These are phyloP conservation scores for Lutjanus argentimaculatus DNA, from an alignment of 2,797 vertebrate genomes.

Conservation along the genomic window DNA sequence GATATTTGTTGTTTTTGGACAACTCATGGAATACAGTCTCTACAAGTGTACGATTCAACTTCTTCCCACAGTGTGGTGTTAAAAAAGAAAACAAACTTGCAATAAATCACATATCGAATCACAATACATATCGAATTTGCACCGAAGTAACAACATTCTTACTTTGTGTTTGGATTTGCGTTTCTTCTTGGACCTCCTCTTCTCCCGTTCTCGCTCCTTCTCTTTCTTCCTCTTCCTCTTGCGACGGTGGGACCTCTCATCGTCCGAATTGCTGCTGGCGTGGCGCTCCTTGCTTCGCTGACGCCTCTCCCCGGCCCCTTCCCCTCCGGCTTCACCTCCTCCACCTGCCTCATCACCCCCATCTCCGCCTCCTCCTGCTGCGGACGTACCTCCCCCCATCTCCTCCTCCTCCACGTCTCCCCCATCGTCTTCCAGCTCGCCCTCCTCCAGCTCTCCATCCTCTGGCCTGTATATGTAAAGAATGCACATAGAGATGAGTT, in stretches of 20 bases:
- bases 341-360: conserved; percentile 73
- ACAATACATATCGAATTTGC: no score
- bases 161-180: conserved; percentile 98
- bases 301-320: conserved; percentile 78
- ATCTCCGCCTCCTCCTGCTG: conserved; percentile 77
- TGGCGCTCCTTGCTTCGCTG: conserved; percentile 88
- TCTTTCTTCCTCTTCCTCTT: conserved; percentile 93
- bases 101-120: no score
- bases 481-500: conserved; percentile 5
- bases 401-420: conserved; percentile 86
- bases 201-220: conserved; percentile 92
- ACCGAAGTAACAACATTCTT: conserved; percentile 30
- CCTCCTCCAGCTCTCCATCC: conserved; percentile 96
- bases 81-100: no score
- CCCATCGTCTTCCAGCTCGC: conserved; percentile 94
- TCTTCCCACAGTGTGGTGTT: no score
- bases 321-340: conserved; percentile 61
- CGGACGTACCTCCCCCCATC: conserved; percentile 76
- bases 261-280: conserved; percentile 88
- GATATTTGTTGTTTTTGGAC: no score
- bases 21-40: no score
- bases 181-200: conserved; percentile 94
- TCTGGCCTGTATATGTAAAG: conserved; percentile 82
- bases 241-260: conserved; percentile 91
- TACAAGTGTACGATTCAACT: no score